Percentiles rank a stretch among this genome's conserved stretches.
phyloP scores from a whole-genome alignment of 2,888 invertebrate species.

The Congeria kusceri region DNA sequence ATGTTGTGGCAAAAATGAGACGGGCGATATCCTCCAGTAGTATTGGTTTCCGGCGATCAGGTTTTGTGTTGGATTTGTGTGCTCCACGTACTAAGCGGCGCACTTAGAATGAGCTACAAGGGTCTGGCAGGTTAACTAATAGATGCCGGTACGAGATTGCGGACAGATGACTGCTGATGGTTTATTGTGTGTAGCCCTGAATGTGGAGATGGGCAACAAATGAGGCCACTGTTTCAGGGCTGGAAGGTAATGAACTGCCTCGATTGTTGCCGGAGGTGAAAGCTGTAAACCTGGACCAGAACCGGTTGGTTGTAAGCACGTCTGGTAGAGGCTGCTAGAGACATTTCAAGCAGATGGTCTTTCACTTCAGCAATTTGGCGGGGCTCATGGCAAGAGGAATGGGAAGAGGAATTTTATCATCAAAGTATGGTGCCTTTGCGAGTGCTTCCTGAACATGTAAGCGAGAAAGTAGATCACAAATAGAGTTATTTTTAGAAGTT shows the following conservation, averaged over 20 bases:
- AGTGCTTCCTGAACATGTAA: constrained; percentile 37
- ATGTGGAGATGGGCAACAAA: constrained; percentile 30
- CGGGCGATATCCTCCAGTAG: not conserved
- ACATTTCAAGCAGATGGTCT: not conserved
- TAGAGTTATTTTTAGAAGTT: constrained; percentile 17
- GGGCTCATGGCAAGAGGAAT: constrained; percentile 7
- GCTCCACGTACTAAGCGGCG: not conserved
- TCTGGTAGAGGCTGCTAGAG: not conserved
- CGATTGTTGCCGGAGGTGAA: not conserved
- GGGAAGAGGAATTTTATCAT: too few relatives aligned
- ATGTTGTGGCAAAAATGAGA: not conserved
- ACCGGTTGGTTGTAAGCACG: not conserved
- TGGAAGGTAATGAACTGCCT: constrained; percentile 6
- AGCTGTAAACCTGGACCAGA: constrained; percentile 7
- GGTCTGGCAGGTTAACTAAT: constrained; percentile 17
- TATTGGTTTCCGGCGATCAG: not conserved
- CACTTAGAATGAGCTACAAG: constrained; percentile 8
- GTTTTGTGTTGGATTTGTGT: not conserved
- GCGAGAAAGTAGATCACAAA: constrained; percentile 37
- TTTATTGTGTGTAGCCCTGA: not conserved
- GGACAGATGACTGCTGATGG: constrained; percentile 43
- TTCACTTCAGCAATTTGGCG: constrained; percentile 4
- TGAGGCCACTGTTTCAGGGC: not conserved
- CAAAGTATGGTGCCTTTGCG: constrained; percentile 6
- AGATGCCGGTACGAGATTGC: constrained; percentile 37